These are phyloP conservation scores for Jacana jacana DNA, from an alignment of 2,113 vertebrate species.

Conservation along the genomic window DNA sequence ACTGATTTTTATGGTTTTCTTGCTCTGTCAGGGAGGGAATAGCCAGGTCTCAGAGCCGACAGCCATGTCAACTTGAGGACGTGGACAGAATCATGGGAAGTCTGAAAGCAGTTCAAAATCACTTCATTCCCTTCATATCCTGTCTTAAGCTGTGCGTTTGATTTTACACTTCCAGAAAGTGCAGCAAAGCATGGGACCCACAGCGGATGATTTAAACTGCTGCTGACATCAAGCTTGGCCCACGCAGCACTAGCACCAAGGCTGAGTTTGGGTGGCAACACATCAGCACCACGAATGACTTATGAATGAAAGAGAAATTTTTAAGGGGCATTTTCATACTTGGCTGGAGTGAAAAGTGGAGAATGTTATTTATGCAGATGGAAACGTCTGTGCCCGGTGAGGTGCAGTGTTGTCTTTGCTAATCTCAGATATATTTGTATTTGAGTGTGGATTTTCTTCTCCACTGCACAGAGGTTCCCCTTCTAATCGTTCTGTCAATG, in stretches of 20 bases:
- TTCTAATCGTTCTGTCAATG: neutral
- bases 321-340: slow-evolving; percentile 7
- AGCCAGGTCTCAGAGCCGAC: neutral
- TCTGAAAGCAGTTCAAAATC: neutral
- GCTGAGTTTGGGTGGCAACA: slow-evolving; percentile 1
- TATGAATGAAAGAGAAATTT: neutral
- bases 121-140: slow-evolving; percentile 24
- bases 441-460: slow-evolving; percentile 15
- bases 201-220: neutral
- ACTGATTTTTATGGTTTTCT: neutral
- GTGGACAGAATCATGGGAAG: neutral
- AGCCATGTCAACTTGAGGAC: neutral
- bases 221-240: slow-evolving; percentile 9
- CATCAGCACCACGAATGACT: neutral
- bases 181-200: neutral
- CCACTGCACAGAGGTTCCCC: neutral
- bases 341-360: neutral
- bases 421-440: slow-evolving; percentile 21
- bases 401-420: slow-evolving; percentile 41
- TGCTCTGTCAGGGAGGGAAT: neutral
- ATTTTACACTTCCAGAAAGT: neutral
- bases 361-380: slow-evolving; percentile 18
- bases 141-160: neutral
- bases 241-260: neutral
- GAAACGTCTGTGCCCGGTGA: neutral